Percentiles rank a stretch among this genome's conserved stretches.
Conservation (phyloP, 2,888 invertebrate species). For the Hybos culiciformis region DNA sequence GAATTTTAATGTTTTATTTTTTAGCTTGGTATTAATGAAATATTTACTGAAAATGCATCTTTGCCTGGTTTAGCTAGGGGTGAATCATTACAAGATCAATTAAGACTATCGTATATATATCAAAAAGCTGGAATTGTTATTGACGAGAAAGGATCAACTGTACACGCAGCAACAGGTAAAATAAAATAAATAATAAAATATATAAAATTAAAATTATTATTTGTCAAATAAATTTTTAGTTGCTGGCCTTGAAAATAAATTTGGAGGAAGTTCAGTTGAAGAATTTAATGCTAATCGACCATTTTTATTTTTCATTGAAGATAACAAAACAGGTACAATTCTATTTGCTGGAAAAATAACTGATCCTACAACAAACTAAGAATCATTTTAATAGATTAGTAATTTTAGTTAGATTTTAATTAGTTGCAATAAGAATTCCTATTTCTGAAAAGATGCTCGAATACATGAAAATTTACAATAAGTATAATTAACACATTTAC, state of each 20-base stretch:
- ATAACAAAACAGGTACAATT: constrained; percentile 56
- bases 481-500: too few species aligned
- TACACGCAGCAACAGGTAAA: constrained; percentile 47
- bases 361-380: too few species aligned
- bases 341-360: constrained; percentile 60
- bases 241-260: constrained; percentile 53
- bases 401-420: too few species aligned
- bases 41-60: constrained; percentile 56
- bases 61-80: constrained; percentile 54
- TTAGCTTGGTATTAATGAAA: constrained; percentile 55
- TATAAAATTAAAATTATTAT: neutral
- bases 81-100: constrained; percentile 35
- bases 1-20: constrained; percentile 16
- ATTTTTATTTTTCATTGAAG: constrained; percentile 68
- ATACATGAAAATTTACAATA: too few species aligned
- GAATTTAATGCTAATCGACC: constrained; percentile 59
- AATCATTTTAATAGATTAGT: too few species aligned
- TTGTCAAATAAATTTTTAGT: constrained; percentile 34
- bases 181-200: constrained; percentile 33
- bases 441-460: too few species aligned
- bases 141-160: constrained; percentile 59
- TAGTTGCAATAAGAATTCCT: too few species aligned
- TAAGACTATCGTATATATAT: constrained; percentile 48
- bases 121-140: constrained; percentile 66
- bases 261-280: constrained; percentile 45